Conservation (phyloP, 2,113 vertebrate genomes). For the Tupaia chinensis region DNA sequence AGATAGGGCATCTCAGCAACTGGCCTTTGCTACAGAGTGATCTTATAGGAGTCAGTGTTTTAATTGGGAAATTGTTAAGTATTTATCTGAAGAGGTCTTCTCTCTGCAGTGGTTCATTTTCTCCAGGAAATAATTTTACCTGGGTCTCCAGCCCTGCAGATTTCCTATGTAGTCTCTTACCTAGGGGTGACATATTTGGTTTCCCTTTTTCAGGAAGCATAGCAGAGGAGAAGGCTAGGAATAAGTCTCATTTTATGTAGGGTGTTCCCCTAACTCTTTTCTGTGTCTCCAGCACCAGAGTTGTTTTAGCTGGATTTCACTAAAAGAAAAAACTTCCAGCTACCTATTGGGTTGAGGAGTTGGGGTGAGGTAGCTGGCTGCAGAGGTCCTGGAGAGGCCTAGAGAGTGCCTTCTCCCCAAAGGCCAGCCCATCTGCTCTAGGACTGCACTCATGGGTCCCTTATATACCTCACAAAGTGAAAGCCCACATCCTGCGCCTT, state of each 20-base stretch:
- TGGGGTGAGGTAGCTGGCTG: neutral
- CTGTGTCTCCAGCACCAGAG: neutral
- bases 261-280: too few relatives aligned
- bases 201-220: neutral
- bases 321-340: neutral
- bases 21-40: neutral
- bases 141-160: too few relatives aligned
- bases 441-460: neutral
- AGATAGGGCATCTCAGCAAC: neutral
- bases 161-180: too few relatives aligned
- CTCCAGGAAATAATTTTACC: neutral
- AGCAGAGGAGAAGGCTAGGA: neutral
- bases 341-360: neutral
- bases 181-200: neutral
- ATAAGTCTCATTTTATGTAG: rapidly evolving
- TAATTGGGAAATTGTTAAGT: neutral
- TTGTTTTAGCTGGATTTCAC: neutral
- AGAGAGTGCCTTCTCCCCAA: neutral
- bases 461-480: rapidly evolving
- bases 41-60: neutral
- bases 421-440: neutral
- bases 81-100: neutral
- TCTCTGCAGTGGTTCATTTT: neutral
- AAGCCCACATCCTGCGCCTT: rapidly evolving
- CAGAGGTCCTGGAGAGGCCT: neutral